Evolutionary conservation across 2,888 invertebrate genomes (phyloP), one percentile per base, ranked within the genome.

Genomic region (Athetis lepigone): DNA sequence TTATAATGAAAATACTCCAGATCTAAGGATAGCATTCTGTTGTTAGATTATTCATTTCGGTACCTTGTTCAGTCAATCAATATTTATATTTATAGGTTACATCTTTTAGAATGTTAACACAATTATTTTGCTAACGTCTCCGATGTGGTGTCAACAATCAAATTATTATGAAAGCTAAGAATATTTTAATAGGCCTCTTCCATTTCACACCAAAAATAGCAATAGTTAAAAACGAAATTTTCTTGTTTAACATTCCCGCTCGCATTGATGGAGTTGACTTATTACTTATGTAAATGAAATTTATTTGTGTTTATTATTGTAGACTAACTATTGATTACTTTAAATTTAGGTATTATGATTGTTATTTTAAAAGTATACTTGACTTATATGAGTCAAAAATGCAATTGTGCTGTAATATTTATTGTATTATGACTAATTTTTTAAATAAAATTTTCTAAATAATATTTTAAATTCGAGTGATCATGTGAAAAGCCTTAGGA

Each of bases 121-220:
- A 49, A 33, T 55, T 55, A 29, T 49, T 37, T 43, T 37, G 37
- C 4, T 8, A 9, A 27, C 9, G 0, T 18, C 11, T 49, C n/a
- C 18, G 11, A 18, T 18, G 46, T 42, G 25, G n/a, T 19, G 18
- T 50, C 18, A n/a, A 27, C 21, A 33, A 27, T 62, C 9, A 18
- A 50, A 50, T 62, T 62, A 36, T 11, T 27, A n/a, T 21, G 16
- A 43, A 21, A 21, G 40, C 16, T 18, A 36, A 0, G 8, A 33
- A 33, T 29, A 29, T 11, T 29, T 29, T 11, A 29, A 16, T 11
- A 21, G 4, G 2, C 9, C 4, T 49, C 4, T 40, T 23, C 18
- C 3, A 21, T 33, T 33, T 5, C 16, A n/a, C 8, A 13, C 4
- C 11, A 36, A 37, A 47, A 42, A 21, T 37, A 27, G 0, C 5